A percentile compares a stretch with the other conserved stretches of the same genome.
Conservation (phyloP, 2,113 vertebrate genomes). For the Actenoides hombroni region DNA sequence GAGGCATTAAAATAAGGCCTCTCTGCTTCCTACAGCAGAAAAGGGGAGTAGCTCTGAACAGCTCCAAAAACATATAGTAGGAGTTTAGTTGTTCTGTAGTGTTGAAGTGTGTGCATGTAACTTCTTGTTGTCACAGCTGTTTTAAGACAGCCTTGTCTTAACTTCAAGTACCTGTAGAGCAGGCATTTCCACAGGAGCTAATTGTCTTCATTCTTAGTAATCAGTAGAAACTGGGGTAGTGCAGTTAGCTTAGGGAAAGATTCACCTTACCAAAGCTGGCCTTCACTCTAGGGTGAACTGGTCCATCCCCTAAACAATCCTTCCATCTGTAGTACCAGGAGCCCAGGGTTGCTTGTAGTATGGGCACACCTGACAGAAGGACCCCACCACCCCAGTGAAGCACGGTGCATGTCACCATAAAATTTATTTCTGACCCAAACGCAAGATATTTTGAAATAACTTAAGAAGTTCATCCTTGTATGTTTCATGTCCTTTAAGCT, state of each 20-base stretch:
- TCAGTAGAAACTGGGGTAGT: neutral
- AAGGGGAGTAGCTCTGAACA: neutral
- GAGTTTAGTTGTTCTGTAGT: neutral
- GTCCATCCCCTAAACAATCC: neutral
- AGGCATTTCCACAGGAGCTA: neutral
- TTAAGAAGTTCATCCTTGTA: neutral
- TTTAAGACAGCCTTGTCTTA: neutral
- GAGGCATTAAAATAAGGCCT: neutral
- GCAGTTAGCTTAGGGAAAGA: neutral
- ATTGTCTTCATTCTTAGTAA: neutral
- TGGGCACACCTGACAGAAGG: neutral
- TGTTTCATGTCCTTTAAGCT: neutral
- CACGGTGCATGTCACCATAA: neutral
- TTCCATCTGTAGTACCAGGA: neutral
- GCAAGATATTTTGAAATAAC: neutral
- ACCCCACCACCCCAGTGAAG: neutral
- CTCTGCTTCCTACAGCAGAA: neutral
- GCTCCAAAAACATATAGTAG: neutral
- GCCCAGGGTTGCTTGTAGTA: rapidly evolving
- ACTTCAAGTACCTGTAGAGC: neutral
- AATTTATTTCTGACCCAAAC: neutral
- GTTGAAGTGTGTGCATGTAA: neutral
- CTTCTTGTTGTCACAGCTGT: neutral
- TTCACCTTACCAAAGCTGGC: neutral
- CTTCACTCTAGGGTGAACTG: neutral